Percentiles rank a stretch among this genome's conserved stretches.
These are phyloP conservation scores for Leucophenga montana DNA, from an alignment of 2,888 invertebrate genomes.

Conservation along the genomic window DNA sequence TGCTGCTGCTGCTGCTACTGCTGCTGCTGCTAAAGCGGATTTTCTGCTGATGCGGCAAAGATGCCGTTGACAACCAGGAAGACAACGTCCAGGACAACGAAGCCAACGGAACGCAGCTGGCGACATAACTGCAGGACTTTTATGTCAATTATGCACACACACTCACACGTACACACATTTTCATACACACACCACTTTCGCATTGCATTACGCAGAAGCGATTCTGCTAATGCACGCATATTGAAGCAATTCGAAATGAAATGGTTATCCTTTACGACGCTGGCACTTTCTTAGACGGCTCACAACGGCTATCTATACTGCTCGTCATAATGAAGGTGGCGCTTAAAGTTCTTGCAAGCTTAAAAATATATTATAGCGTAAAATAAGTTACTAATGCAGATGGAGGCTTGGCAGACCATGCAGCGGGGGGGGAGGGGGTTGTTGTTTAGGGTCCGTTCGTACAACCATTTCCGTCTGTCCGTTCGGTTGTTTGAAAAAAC, in stretches of 20 bases:
- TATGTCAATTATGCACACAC: slow-evolving; percentile 55
- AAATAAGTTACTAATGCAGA: too few relatives aligned
- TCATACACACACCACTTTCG: background rate
- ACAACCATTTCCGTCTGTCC: too few relatives aligned
- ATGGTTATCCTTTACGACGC: slow-evolving; percentile 17
- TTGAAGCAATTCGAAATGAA: slow-evolving; percentile 56
- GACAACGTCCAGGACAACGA: slow-evolving; percentile 32
- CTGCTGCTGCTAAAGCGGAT: slow-evolving; percentile 6
- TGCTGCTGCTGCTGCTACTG: background rate
- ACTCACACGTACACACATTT: background rate
- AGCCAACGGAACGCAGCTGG: slow-evolving; percentile 52
- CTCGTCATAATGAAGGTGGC: too few relatives aligned
- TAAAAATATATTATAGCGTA: too few relatives aligned
- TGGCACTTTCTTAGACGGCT: slow-evolving; percentile 3
- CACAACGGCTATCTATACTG: too few relatives aligned
- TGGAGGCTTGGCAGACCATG: too few relatives aligned
- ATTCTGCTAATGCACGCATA: slow-evolving; percentile 61
- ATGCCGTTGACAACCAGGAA: slow-evolving; percentile 21
- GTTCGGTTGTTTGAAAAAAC: too few relatives aligned
- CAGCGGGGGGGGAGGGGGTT: too few relatives aligned
- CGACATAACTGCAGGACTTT: slow-evolving; percentile 53
- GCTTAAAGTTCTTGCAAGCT: too few relatives aligned
- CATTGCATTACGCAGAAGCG: slow-evolving; percentile 55
- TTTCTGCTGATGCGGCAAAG: slow-evolving; percentile 24
- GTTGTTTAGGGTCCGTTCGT: too few relatives aligned